Evolutionary conservation across 2,113 vertebrate genomes (phyloP), one percentile per base, ranked within the genome.

Genomic region (Amphiprion percula): DNA sequence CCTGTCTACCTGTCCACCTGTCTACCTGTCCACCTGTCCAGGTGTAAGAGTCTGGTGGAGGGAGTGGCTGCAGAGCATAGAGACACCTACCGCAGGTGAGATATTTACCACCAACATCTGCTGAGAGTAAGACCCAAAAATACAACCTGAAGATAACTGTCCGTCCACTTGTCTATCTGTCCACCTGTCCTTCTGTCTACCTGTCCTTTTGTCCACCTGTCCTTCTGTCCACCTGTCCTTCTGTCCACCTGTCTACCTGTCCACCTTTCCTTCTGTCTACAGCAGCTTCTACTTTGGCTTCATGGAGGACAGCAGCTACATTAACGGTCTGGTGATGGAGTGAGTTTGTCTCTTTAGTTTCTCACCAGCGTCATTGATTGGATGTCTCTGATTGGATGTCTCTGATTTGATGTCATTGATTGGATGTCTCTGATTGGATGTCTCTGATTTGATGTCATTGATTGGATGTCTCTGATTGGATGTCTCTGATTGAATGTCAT

Each of bases 311-410:
- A 95, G 90, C 39, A 95, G 95, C 26, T 99, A 98, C 85, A 95
- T 99, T 44, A 96, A 95, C 19, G 96, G 97, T 23, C 92, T 98
- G 23, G 88, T 98, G 68, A 99, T 99, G 98, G 95, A 96, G 98
- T 99, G 90, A 96, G 97, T 96, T 23, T 44, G 0, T 15, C 17
- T 19, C 7, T 49, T 37, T 37, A 37, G 7, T 37, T 37, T 37
- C 33, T 37, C 33, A 7, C 7, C 33, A 9, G 41, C 2, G 9
- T 21, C 21, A 21, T 21, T 21, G 21, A 21, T 21, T 21, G 21
- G 21, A 21, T 21, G 21, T 21, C 21, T 21, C 21, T 21, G 21
- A 21, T 21, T 21, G 21, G 21, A 21, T 21, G 21, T 23, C 24
- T 41, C 5, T 28, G 46, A 30, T 11, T 37, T 1, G 21, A 21